Base-by-base conservation (phyloP, 2,113 vertebrate genomes). In the Limnothrissa miodon region DNA sequence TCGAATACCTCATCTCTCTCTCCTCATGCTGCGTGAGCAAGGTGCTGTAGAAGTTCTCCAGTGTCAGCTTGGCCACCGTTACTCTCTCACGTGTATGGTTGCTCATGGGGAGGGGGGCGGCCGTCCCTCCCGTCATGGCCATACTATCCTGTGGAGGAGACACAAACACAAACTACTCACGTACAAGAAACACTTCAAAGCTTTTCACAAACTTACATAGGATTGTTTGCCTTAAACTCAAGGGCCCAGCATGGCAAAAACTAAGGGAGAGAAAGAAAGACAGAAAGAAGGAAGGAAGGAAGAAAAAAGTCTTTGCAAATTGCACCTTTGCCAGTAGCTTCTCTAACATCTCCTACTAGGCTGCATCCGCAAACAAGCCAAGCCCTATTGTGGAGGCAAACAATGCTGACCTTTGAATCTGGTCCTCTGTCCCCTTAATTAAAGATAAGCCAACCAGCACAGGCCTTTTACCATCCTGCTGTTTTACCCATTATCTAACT, bases 41-140 rank as follows among this genome's bases (percentile, higher is more conserved):
- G 79, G 99, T 99, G 94, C 97, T 99, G 93, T 99, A 99, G 93
- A 99, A 99, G 92, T 99, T 99, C 91, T 99, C 98, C 93, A 99
- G 87, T 0, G 98, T 99, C 80, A 99, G 96, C 91, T 99, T 99
- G 94, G 98, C 97, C 89, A 99, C 97, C 0, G 98, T 99, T 88
- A 99, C 98, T 89, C 98, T 93, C 93, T 99, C 98, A 25, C 98
- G 95, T 85, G 98, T 99, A 93, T 99, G 98, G 94, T 97, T 99
- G 93, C 98, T 99, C 98, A 99, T 99, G 87, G 98, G 97, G 90
- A 98, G 96, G 92, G 96, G 92, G 81, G 96, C 91, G 89, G 96
- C 92, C 79, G 95, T 96, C 92, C 95, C 97, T 89, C 96, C 97
- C 81, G 97, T 98, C 97, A 98, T 96, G 89, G 98, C 98, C 97